Evolutionary conservation across 2,888 invertebrate species (phyloP).

Genomic region (Metacarcinus magister): DNA sequence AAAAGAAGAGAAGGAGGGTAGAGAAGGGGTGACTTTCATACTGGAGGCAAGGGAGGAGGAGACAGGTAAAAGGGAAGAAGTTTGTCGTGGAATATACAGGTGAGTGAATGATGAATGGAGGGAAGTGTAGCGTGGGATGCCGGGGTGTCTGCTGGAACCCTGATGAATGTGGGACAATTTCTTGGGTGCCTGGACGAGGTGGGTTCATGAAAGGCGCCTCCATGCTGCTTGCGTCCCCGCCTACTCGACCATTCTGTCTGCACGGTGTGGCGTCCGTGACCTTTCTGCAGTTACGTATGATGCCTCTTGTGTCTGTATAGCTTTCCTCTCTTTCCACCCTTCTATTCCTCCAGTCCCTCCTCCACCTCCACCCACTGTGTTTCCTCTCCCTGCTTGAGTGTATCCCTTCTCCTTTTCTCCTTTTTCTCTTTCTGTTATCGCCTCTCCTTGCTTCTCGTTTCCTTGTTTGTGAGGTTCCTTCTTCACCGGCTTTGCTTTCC

Average conservation of each 20-base stretch:
- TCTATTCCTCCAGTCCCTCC: not conserved
- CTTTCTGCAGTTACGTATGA: not conserved
- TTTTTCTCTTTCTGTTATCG: not conserved
- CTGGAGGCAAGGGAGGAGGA: not conserved
- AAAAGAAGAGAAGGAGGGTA: not conserved
- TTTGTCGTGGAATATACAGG: not conserved
- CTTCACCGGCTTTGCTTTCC: constrained; percentile 29
- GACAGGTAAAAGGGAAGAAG: constrained; percentile 10
- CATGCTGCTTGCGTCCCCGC: not conserved
- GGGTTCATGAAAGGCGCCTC: not conserved
- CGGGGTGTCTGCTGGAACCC: not conserved
- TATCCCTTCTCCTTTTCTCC: not conserved
- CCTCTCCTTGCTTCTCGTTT: constrained; percentile 26
- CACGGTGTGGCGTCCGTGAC: not conserved
- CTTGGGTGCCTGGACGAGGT: not conserved
- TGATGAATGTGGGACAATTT: constrained; percentile 41
- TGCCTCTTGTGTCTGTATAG: constrained; percentile 7
- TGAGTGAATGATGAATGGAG: not conserved
- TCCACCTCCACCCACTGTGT: not conserved
- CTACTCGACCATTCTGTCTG: constrained; percentile 51
- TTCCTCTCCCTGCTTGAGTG: not conserved
- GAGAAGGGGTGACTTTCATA: not conserved
- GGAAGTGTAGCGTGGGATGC: constrained; percentile 7
- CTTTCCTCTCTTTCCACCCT: constrained; percentile 18
- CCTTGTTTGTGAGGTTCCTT: not conserved